phyloP scores from a whole-genome alignment of 2,113 vertebrate genomes.

The Lontra canadensis region DNA sequence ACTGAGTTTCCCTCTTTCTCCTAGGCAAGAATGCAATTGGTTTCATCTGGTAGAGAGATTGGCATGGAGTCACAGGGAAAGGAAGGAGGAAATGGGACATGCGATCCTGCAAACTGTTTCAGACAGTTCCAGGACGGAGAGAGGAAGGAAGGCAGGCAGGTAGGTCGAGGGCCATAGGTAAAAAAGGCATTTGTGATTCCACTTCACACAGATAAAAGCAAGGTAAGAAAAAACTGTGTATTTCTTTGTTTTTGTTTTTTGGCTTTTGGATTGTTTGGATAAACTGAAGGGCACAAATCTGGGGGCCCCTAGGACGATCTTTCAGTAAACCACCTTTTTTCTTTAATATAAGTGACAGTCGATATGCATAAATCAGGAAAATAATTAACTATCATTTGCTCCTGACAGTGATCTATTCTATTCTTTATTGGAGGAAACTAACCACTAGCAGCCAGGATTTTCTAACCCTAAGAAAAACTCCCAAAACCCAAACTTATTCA shows the following conservation, averaged over 20 bases:
- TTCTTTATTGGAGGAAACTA: neutral
- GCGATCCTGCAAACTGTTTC: neutral
- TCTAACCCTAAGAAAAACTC: neutral
- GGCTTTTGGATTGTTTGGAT: neutral
- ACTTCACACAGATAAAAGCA: neutral
- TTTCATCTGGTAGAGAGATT: neutral
- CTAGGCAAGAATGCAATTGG: neutral
- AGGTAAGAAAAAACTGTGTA: neutral
- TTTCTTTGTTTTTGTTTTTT: neutral
- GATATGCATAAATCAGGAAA: neutral
- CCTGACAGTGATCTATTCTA: neutral
- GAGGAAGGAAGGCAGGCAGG: neutral
- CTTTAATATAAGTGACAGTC: neutral
- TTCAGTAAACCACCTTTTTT: neutral
- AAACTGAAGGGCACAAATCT: neutral
- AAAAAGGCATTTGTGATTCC: neutral
- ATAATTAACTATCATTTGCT: neutral
- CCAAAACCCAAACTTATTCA: neutral
- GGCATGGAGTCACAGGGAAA: neutral
- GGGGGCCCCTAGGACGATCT: neutral
- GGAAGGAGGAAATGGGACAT: fast-evolving
- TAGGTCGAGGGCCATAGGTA: neutral
- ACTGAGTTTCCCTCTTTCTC: neutral
- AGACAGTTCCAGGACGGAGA: neutral
- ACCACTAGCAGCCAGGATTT: neutral